Conservation (phyloP, 2,797 vertebrate genomes). For the Muscicapa comitata region DNA sequence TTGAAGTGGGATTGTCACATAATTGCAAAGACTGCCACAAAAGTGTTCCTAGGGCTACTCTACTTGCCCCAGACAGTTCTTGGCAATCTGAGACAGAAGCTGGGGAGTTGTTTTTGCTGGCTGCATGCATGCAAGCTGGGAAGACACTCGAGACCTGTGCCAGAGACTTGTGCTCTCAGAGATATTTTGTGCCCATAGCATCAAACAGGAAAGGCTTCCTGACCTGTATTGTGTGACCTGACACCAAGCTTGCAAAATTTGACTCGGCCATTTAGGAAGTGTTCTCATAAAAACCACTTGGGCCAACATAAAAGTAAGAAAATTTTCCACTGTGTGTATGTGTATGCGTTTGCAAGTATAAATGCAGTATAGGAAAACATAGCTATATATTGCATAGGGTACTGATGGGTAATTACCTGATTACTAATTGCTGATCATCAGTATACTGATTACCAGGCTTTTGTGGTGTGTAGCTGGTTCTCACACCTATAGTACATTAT, state of each 20-base stretch:
- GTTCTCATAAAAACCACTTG: background rate
- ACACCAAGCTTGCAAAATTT: background rate
- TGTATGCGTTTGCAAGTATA: background rate
- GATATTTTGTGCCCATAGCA: background rate
- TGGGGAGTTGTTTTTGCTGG: background rate
- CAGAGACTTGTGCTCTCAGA: background rate
- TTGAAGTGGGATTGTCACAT: background rate
- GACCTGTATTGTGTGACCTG: background rate
- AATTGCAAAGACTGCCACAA: background rate
- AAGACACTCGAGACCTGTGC: background rate
- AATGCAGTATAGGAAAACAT: background rate
- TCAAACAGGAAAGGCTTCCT: background rate
- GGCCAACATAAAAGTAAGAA: background rate
- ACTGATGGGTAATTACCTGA: background rate
- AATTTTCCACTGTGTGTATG: background rate
- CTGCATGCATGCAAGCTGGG: fast-evolving
- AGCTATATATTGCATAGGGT: background rate
- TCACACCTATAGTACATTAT: background rate
- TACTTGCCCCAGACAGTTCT: background rate
- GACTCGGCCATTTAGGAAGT: fast-evolving
- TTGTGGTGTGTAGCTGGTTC: background rate
- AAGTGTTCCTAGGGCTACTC: background rate
- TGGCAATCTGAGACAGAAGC: background rate
- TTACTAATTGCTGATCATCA: background rate
- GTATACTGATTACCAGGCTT: background rate